Percentiles rank a stretch among this genome's conserved stretches.
These are phyloP conservation scores for Aplocera efformata DNA, from an alignment of 2,888 invertebrate species.

Conservation along the genomic window DNA sequence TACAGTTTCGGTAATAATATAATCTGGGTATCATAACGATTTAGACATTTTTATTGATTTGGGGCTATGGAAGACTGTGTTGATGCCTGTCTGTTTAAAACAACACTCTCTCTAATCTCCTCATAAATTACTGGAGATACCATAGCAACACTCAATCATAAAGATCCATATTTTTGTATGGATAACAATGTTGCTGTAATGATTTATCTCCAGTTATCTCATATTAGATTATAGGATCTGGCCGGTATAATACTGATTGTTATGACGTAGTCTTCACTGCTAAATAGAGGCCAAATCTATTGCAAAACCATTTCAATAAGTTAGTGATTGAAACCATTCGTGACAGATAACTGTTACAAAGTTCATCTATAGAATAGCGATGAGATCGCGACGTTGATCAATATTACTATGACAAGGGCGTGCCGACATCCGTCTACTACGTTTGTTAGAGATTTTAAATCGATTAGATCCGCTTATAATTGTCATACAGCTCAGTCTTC, in stretches of 20 bases:
- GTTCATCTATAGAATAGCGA: constrained; percentile 34
- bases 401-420: constrained; percentile 60
- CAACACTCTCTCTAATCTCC: too few species aligned
- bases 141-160: too few species aligned
- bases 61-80: too few species aligned
- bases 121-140: too few species aligned
- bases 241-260: neutral
- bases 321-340: constrained; percentile 23
- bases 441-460: constrained; percentile 55
- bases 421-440: constrained; percentile 64
- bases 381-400: constrained; percentile 36
- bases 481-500: constrained; percentile 52
- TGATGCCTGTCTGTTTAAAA: too few species aligned
- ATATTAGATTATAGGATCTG: too few species aligned
- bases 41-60: too few species aligned
- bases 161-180: too few species aligned
- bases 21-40: too few species aligned
- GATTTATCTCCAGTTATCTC: too few species aligned
- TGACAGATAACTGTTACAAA: constrained; percentile 30
- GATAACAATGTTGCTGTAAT: too few species aligned
- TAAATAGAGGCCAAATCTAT: constrained; percentile 17
- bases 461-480: constrained; percentile 72
- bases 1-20: too few species aligned
- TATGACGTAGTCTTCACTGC: neutral
- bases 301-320: constrained; percentile 23